Percentiles rank a stretch among this genome's conserved stretches.
These are phyloP conservation scores for Anhinga rufa DNA, from an alignment of 2,113 vertebrate species.

Conservation along the genomic window DNA sequence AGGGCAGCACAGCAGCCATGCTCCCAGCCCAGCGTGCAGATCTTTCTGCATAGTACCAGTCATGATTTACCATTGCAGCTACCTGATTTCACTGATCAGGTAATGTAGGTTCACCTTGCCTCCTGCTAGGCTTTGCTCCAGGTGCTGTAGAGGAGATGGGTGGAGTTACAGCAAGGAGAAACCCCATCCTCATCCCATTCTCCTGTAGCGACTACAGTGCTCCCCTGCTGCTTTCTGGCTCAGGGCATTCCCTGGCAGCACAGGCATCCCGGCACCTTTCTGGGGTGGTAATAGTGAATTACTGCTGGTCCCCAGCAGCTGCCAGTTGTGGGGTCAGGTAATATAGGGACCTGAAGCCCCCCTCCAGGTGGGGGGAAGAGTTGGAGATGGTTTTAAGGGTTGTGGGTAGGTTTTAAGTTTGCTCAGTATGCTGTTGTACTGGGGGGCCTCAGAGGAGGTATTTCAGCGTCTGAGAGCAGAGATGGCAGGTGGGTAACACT, in stretches of 20 bases:
- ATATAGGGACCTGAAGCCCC: not conserved
- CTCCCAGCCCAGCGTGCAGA: not conserved
- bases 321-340: not conserved
- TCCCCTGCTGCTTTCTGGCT: not conserved
- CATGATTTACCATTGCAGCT: not conserved
- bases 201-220: accelerated
- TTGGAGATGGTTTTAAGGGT: accelerated
- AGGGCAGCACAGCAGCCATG: not conserved
- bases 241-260: no score
- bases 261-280: not conserved
- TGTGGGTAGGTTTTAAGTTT: accelerated
- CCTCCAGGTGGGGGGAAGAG: accelerated
- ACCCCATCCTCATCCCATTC: not conserved
- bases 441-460: accelerated
- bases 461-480: not conserved
- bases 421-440: accelerated
- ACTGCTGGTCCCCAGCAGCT: not conserved
- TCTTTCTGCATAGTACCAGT: accelerated
- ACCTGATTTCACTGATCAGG: not conserved
- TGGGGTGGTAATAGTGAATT: not conserved
- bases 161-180: not conserved
- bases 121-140: not conserved
- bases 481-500: not conserved
- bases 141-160: not conserved
- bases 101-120: not conserved